Conservation (phyloP, 2,113 vertebrate genomes). For the Hyla sarda region DNA sequence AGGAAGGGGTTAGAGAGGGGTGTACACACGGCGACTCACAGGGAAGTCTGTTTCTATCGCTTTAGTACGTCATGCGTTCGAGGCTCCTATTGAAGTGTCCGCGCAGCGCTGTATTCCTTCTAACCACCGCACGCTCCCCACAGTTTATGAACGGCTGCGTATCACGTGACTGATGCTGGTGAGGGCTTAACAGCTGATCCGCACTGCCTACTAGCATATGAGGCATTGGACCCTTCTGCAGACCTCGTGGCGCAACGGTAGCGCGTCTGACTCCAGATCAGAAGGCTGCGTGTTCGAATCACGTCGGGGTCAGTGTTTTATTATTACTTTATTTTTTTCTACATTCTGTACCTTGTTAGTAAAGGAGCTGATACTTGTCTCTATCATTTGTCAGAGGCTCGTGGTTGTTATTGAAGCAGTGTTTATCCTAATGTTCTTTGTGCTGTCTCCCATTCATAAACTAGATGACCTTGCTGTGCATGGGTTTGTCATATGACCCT, state of each 20-base stretch:
- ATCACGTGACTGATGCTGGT: too few species aligned
- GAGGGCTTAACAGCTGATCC: background rate
- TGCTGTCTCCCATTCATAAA: background rate
- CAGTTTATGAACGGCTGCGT: too few species aligned
- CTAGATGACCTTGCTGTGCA: too few species aligned
- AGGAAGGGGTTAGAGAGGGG: too few species aligned
- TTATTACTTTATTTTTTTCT: background rate
- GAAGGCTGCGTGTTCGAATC: conserved; percentile 80
- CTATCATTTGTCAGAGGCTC: background rate
- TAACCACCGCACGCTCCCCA: too few species aligned
- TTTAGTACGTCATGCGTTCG: too few species aligned
- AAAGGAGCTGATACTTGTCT: background rate
- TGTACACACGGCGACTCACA: too few species aligned
- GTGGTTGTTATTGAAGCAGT: background rate
- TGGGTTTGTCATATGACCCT: too few species aligned
- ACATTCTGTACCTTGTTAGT: background rate
- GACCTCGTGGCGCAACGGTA: conserved; percentile 79
- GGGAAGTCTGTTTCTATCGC: too few species aligned
- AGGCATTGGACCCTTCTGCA: background rate
- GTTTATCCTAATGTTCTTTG: background rate
- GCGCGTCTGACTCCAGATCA: conserved; percentile 79
- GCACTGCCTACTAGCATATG: background rate
- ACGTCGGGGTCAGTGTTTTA: conserved; percentile 70
- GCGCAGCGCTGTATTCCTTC: too few species aligned
- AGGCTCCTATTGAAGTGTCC: too few species aligned